Conservation (phyloP, 2,113 vertebrate genomes). For the Pteruthius melanotis region DNA sequence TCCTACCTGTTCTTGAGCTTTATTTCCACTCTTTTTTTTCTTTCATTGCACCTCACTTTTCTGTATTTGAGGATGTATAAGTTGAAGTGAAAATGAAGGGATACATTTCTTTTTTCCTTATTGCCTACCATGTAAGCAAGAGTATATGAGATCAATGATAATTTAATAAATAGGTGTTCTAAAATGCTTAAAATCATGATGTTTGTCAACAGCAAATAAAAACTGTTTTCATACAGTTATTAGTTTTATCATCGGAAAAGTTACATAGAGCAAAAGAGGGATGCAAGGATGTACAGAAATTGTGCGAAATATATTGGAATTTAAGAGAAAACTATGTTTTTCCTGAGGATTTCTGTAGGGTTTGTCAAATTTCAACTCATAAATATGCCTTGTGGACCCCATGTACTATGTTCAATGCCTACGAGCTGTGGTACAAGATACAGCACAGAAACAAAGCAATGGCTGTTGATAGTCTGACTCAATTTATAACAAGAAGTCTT, state of each 20-base stretch:
- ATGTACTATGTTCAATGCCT: neutral
- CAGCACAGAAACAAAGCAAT: neutral
- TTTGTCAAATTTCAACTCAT: neutral
- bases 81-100: neutral
- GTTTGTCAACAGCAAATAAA: neutral
- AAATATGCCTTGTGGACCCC: neutral
- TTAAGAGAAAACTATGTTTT: neutral
- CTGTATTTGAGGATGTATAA: neutral
- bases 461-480: neutral
- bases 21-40: too few relatives aligned
- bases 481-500: neutral
- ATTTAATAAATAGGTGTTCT: neutral
- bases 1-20: slow-evolving; percentile 3
- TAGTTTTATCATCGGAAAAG: neutral
- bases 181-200: neutral
- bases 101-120: neutral
- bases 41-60: neutral
- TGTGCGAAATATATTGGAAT: neutral
- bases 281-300: neutral
- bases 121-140: neutral
- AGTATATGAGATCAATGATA: neutral
- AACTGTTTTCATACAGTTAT: neutral
- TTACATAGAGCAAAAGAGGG: neutral
- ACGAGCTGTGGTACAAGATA: neutral
- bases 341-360: neutral